phyloP scores from a whole-genome alignment of 2,888 invertebrate species.

The Augochlorella aurata region DNA sequence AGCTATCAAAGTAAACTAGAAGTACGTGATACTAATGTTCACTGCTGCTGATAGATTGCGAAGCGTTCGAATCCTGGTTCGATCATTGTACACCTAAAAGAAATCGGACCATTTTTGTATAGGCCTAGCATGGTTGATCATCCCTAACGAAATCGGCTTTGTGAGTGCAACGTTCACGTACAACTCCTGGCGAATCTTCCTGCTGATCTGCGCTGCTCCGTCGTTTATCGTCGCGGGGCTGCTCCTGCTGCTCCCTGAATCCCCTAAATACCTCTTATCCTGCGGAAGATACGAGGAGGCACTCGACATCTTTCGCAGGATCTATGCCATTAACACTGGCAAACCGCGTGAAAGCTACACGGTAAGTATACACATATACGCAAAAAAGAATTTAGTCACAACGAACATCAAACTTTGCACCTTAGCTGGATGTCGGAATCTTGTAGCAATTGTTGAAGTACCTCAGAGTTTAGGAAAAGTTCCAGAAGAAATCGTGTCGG shows the following conservation, averaged over 20 bases:
- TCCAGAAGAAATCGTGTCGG: too few relatives aligned
- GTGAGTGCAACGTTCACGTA: constrained; percentile 88
- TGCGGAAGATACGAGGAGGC: constrained; percentile 91
- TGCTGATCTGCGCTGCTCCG: constrained; percentile 93
- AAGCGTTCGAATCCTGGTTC: not conserved
- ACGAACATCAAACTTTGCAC: too few relatives aligned
- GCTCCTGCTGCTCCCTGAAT: constrained; percentile 93
- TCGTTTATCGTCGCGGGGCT: constrained; percentile 93
- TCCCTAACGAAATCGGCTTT: constrained; percentile 86
- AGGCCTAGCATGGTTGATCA: constrained; percentile 85
- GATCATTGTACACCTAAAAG: not conserved
- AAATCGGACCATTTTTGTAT: constrained; percentile 40
- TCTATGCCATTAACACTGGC: constrained; percentile 92
- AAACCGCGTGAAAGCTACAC: constrained; percentile 89
- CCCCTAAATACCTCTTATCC: constrained; percentile 93
- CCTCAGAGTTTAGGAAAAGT: too few relatives aligned
- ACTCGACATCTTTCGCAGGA: constrained; percentile 90
- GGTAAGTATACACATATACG: constrained; percentile 81
- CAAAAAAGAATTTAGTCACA: too few relatives aligned
- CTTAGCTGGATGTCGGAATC: too few relatives aligned
- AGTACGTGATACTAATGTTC: not conserved
- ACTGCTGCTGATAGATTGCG: not conserved
- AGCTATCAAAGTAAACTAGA: too few relatives aligned
- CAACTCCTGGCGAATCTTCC: constrained; percentile 96
- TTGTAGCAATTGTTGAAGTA: too few relatives aligned